These are phyloP conservation scores for Lamellibrachia luymesi DNA, from an alignment of 1,140 invertebrate genomes.

Conservation along the genomic window DNA sequence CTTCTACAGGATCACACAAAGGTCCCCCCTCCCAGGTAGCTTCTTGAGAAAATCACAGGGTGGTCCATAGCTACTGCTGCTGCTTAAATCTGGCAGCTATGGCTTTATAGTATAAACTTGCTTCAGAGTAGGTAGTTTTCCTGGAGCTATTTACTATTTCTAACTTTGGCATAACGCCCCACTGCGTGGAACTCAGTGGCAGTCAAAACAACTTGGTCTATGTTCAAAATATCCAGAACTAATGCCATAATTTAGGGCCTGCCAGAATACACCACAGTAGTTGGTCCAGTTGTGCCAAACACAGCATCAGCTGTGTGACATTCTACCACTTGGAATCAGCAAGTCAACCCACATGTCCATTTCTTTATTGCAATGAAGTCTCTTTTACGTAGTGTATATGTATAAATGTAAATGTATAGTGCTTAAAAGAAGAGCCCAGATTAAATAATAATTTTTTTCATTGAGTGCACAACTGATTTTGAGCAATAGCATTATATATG, in stretches of 20 bases:
- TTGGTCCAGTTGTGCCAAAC: background rate
- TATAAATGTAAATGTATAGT: background rate
- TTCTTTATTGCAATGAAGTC: background rate
- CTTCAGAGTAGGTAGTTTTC: background rate
- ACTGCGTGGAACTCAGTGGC: background rate
- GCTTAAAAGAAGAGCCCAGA: background rate
- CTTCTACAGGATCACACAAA: background rate
- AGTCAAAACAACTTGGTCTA: background rate
- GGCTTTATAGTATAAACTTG: background rate
- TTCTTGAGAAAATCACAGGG: background rate
- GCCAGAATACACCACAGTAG: background rate
- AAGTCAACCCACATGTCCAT: background rate
- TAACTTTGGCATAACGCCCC: background rate
- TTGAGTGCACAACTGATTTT: background rate
- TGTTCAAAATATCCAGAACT: background rate
- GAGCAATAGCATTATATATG: background rate
- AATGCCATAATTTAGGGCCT: background rate
- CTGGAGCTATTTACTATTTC: background rate
- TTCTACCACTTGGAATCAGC: background rate
- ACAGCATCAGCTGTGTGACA: background rate
- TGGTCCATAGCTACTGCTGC: background rate
- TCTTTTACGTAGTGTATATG: background rate
- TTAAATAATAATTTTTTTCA: background rate
- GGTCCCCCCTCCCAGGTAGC: background rate
- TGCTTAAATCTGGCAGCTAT: background rate